These are phyloP conservation scores for Sebastes taczanowskii DNA, from an alignment of 2,797 vertebrate genomes.

Conservation along the genomic window DNA sequence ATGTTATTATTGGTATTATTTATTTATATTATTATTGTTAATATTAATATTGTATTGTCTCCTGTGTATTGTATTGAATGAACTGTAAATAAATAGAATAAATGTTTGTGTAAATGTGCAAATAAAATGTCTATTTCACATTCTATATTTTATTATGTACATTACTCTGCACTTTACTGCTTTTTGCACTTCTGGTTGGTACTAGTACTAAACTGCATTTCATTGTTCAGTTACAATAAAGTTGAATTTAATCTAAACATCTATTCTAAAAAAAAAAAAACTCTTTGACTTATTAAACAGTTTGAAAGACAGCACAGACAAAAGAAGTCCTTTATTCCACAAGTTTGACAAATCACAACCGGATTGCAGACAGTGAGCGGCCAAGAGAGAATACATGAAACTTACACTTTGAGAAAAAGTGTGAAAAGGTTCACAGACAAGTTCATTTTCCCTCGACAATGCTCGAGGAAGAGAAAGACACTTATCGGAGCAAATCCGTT, in stretches of 20 bases:
- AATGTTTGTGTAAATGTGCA: not conserved
- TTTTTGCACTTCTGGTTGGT: not conserved
- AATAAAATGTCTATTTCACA: not conserved
- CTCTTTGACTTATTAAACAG: not conserved
- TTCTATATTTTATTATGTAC: not conserved
- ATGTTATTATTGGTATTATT: too few relatives aligned
- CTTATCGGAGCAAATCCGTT: not conserved
- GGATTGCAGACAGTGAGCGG: conserved; percentile 9
- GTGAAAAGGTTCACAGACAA: not conserved
- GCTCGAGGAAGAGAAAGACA: conserved; percentile 20
- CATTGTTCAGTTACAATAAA: not conserved
- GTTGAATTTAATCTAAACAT: not conserved
- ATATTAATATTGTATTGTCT: too few relatives aligned
- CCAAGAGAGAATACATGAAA: not conserved
- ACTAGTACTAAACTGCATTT: too few relatives aligned
- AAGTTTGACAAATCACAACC: conserved; percentile 28
- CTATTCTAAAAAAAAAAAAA: not conserved
- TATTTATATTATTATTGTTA: too few relatives aligned
- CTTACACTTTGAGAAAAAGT: not conserved
- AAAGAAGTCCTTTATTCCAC: conserved; percentile 48
- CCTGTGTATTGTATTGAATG: too few relatives aligned
- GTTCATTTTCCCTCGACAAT: not conserved
- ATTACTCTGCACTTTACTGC: not conserved
- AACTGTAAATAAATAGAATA: not conserved
- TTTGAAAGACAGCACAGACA: not conserved